These are phyloP conservation scores for Nomada ruficornis DNA, from an alignment of 2,888 invertebrate species.

Conservation along the genomic window DNA sequence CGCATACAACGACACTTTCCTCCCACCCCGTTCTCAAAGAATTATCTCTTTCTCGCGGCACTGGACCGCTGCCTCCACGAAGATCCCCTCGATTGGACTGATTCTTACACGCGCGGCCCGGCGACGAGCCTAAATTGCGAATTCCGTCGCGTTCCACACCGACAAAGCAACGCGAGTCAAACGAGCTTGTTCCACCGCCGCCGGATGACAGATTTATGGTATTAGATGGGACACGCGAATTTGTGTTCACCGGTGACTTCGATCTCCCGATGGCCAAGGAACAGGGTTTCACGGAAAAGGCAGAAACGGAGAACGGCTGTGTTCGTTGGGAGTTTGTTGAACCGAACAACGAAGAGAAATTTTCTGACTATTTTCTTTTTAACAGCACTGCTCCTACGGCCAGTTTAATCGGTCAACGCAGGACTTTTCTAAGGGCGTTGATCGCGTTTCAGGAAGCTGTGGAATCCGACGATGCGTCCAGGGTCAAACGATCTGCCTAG, in stretches of 20 bases:
- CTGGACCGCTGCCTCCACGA: conserved; percentile 50
- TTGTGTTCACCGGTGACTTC: conserved; percentile 54
- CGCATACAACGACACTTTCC: conserved; percentile 71
- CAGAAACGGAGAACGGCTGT: neutral
- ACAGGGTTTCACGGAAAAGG: neutral
- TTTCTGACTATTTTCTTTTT: too few species aligned
- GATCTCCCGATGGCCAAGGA: conserved; percentile 15
- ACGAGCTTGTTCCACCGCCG: conserved; percentile 57
- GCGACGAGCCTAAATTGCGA: conserved; percentile 57
- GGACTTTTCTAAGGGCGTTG: neutral
- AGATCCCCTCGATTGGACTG: conserved; percentile 68
- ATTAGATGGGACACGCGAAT: conserved; percentile 61
- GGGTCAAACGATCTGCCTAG: conserved; percentile 41
- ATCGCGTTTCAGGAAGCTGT: conserved; percentile 6
- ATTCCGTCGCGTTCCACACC: conserved; percentile 62
- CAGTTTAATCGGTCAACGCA: too few species aligned
- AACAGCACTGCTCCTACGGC: too few species aligned
- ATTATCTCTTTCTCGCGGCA: conserved; percentile 73
- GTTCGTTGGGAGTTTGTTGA: conserved; percentile 27
- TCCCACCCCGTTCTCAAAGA: conserved; percentile 63
- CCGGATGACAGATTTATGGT: conserved; percentile 61
- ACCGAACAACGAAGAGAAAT: neutral
- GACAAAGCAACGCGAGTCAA: conserved; percentile 58
- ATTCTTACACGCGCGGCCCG: conserved; percentile 61
- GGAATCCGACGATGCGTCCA: neutral